Evolutionary conservation across 1,140 invertebrate genomes (phyloP).

Genomic region (Andrena cerasifolii): DNA sequence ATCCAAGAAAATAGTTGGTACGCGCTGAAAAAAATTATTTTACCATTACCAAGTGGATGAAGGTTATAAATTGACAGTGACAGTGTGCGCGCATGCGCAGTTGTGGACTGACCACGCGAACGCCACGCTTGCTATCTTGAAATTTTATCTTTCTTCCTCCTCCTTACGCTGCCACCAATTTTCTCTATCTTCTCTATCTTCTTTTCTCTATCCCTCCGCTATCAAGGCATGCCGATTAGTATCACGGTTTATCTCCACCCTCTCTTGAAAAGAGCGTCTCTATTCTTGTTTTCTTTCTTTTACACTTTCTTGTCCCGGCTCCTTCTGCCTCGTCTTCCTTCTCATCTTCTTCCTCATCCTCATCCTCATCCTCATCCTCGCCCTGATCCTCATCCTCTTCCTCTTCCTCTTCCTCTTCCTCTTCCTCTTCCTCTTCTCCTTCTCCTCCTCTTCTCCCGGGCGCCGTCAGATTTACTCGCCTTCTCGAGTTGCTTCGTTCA

Average conservation of each 20-base stretch:
- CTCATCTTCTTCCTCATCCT: slow-evolving; percentile 44
- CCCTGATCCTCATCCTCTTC: slow-evolving; percentile 28
- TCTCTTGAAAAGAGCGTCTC: slow-evolving; percentile 43
- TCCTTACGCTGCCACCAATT: slow-evolving; percentile 28
- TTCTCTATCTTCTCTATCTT: slow-evolving; percentile 40
- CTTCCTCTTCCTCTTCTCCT: slow-evolving; percentile 28
- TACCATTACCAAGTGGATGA: no score
- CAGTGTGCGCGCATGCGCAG: slow-evolving; percentile 61
- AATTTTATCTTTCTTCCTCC: slow-evolving; percentile 42
- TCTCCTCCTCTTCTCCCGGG: slow-evolving; percentile 42
- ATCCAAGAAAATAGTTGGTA: no score
- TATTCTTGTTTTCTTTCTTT: slow-evolving; percentile 27
- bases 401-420: slow-evolving; percentile 20
- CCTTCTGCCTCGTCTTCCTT: slow-evolving; percentile 33
- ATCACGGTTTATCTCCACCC: slow-evolving; percentile 59
- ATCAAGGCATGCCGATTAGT: slow-evolving; percentile 59
- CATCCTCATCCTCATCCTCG: slow-evolving; percentile 28
- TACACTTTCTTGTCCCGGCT: slow-evolving; percentile 25
- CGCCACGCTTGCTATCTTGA: slow-evolving; percentile 66
- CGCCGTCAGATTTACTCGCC: slow-evolving; percentile 51
- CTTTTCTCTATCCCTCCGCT: slow-evolving; percentile 35
- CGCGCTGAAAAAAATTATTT: no score
- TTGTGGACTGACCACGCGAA: slow-evolving; percentile 74
- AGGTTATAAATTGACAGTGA: slow-evolving; percentile 1
- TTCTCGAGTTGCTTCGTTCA: slow-evolving; percentile 44